Conservation (phyloP, 2,888 invertebrate genomes). For the Chrysopilus asiliformis region DNA sequence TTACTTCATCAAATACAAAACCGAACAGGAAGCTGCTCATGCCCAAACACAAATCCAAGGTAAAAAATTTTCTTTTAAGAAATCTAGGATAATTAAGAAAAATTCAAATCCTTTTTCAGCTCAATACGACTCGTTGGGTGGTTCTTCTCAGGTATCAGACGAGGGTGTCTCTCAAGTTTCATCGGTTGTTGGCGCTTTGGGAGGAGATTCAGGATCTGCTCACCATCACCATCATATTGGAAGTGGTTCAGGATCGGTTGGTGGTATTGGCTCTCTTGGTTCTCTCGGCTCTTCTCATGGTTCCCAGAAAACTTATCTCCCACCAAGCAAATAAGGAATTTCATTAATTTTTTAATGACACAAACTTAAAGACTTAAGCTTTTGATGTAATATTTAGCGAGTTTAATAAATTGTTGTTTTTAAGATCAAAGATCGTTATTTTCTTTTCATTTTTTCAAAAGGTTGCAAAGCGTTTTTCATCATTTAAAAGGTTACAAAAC, state of each 20-base stretch:
- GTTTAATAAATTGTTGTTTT: too few relatives aligned
- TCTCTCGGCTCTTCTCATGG: too few relatives aligned
- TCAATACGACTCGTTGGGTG: constrained; percentile 24
- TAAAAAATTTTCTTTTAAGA: constrained; percentile 11
- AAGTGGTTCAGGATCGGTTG: neutral
- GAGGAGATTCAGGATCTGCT: neutral
- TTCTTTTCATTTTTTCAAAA: too few relatives aligned
- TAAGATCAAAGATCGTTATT: too few relatives aligned
- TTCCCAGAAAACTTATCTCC: neutral
- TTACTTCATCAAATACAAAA: constrained; percentile 34
- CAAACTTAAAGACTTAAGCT: too few relatives aligned
- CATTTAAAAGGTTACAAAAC: too few relatives aligned
- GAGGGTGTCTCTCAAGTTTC: constrained; percentile 23
- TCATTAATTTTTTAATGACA: too few relatives aligned
- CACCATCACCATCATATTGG: too few relatives aligned
- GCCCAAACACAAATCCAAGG: constrained; percentile 32
- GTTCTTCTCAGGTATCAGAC: constrained; percentile 19
- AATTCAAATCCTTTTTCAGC: constrained; percentile 1
- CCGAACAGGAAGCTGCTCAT: constrained; percentile 29
- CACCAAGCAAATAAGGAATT: neutral
- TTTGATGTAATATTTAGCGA: too few relatives aligned
- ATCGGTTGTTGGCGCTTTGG: constrained; percentile 10
- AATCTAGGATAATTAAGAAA: neutral
- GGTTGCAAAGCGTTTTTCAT: too few relatives aligned
- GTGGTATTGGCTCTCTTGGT: neutral